Percentiles rank a stretch among this genome's conserved stretches.
phyloP scores from a whole-genome alignment of 1,140 invertebrate genomes.

The Drosophila triauraria region DNA sequence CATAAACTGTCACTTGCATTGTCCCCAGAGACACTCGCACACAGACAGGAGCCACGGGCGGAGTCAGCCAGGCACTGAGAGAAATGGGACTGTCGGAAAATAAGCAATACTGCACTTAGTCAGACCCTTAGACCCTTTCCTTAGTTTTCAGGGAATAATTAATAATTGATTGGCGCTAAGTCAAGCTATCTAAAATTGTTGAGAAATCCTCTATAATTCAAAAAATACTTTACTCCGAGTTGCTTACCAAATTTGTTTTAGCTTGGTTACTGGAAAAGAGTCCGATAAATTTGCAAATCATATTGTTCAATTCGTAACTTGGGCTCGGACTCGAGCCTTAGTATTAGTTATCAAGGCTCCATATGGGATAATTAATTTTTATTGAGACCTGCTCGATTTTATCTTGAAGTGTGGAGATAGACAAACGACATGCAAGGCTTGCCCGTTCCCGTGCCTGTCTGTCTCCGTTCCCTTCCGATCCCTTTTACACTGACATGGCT shows the following conservation, averaged over 20 bases:
- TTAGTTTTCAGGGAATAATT: neutral
- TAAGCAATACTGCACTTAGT: neutral
- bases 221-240: too few relatives aligned
- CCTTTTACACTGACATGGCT: constrained; percentile 33
- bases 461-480: constrained; percentile 7
- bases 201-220: too few relatives aligned
- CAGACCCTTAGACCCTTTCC: too few relatives aligned
- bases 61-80: constrained; percentile 7
- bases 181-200: neutral
- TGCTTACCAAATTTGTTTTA: too few relatives aligned
- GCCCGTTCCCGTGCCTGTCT: constrained; percentile 12
- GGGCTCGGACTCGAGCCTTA: neutral
- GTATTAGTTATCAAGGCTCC: neutral
- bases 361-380: constrained; percentile 1
- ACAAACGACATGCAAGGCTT: constrained; percentile 32
- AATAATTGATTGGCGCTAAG: too few relatives aligned
- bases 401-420: constrained; percentile 31
- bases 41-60: constrained; percentile 1
- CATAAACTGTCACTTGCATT: constrained; percentile 80
- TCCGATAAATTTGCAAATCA: too few relatives aligned
- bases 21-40: constrained; percentile 43
- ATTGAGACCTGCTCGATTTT: constrained; percentile 9
- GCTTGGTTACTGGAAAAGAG: too few relatives aligned
- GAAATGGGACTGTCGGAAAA: neutral
- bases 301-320: too few relatives aligned